These are phyloP conservation scores for Idaea aversata DNA, from an alignment of 2,888 invertebrate species.

Conservation along the genomic window DNA sequence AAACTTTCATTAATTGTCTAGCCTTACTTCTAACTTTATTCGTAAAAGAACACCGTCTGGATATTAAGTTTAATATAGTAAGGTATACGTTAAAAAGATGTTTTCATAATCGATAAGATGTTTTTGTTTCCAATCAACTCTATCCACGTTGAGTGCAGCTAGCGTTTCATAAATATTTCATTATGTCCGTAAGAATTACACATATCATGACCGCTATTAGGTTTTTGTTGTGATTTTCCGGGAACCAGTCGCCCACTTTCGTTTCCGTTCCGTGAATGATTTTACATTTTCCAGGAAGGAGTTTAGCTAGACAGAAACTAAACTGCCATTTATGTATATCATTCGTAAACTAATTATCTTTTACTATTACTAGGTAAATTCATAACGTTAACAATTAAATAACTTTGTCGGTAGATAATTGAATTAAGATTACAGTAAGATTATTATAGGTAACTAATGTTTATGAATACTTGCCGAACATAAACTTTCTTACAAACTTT, in stretches of 20 bases:
- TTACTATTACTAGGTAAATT: no score
- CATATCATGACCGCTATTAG: conserved; percentile 3
- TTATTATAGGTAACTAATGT: background rate
- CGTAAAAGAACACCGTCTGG: background rate
- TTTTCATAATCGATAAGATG: background rate
- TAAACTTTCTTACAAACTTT: background rate
- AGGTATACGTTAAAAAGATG: background rate
- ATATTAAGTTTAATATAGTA: background rate
- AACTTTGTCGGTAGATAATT: conserved; percentile 15
- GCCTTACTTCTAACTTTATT: background rate
- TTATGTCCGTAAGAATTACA: background rate
- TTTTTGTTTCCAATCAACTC: background rate
- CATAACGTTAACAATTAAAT: conserved; percentile 4
- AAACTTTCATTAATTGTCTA: background rate
- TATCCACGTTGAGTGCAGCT: background rate
- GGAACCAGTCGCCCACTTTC: conserved; percentile 29
- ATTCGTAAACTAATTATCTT: background rate
- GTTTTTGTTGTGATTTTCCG: conserved; percentile 15
- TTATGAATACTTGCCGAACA: background rate
- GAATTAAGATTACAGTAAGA: background rate
- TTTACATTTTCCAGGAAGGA: conserved; percentile 41
- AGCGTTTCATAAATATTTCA: background rate
- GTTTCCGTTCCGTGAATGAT: conserved; percentile 39
- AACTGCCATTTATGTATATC: background rate
- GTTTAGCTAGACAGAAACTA: conserved; percentile 9